phyloP scores from a whole-genome alignment of 2,888 invertebrate species.

The Meteorus cinctellus region DNA sequence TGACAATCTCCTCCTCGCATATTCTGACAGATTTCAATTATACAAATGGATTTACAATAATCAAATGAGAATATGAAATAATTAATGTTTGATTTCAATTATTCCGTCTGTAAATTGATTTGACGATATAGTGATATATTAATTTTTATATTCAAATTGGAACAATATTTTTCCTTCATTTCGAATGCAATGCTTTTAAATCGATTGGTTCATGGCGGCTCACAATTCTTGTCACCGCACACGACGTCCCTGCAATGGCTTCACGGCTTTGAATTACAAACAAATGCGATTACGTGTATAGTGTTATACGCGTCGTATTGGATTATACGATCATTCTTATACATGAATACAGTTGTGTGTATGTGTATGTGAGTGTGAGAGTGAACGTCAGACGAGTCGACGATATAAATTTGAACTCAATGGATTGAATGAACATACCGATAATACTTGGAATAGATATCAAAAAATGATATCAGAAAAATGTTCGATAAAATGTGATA shows the following conservation, averaged over 20 bases:
- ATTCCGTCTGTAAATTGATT: no score
- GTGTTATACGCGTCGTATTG: conserved; percentile 44
- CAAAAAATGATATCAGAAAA: no score
- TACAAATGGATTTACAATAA: not conserved
- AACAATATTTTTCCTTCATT: not conserved
- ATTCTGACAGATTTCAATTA: not conserved
- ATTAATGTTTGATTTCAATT: no score
- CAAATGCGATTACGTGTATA: conserved; percentile 64
- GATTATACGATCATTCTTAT: not conserved
- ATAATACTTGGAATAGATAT: no score
- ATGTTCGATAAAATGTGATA: no score
- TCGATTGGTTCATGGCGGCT: conserved; percentile 17
- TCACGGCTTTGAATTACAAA: conserved; percentile 68
- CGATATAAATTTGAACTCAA: no score
- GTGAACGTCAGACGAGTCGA: no score
- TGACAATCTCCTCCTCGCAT: not conserved
- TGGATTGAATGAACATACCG: no score
- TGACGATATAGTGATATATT: no score
- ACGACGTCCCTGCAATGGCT: conserved; percentile 55
- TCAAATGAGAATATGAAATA: not conserved
- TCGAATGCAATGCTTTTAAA: not conserved
- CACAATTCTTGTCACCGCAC: conserved; percentile 30
- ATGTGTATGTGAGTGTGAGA: no score
- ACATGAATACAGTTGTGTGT: conserved; percentile 4
- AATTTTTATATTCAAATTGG: not conserved